A percentile compares a stretch with the other conserved stretches of the same genome.
These are phyloP conservation scores for Fopius arisanus DNA, from an alignment of 1,140 invertebrate genomes.

Conservation along the genomic window DNA sequence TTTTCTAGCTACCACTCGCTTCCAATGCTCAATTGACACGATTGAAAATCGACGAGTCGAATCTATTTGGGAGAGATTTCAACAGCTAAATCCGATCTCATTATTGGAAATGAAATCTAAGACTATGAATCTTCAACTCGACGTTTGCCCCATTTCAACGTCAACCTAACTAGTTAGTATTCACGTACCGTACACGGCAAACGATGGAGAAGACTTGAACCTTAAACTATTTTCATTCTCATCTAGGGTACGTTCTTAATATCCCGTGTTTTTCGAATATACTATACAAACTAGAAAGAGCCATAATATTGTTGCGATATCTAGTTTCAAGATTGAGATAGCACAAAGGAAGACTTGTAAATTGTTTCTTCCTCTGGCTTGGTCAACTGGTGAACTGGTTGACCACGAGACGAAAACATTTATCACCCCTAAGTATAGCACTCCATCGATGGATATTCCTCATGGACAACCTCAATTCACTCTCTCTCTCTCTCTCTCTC, in stretches of 20 bases:
- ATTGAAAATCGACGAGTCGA: not conserved
- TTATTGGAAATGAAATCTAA: not conserved
- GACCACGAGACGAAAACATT: slow-evolving; percentile 43
- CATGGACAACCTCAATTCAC: not conserved
- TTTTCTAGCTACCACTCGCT: not conserved
- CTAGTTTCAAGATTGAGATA: slow-evolving; percentile 64
- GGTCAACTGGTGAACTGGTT: not conserved
- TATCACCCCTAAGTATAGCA: slow-evolving; percentile 53
- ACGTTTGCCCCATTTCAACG: not conserved
- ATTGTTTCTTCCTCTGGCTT: not conserved
- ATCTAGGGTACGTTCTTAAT: not conserved
- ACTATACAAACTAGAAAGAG: slow-evolving; percentile 24
- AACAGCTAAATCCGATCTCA: not conserved
- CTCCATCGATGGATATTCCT: not conserved
- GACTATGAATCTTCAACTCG: not conserved
- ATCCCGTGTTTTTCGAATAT: not conserved
- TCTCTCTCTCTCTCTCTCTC: not conserved
- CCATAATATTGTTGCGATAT: slow-evolving; percentile 51
- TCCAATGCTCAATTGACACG: not conserved
- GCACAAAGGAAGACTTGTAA: slow-evolving; percentile 23
- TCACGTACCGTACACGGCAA: not conserved
- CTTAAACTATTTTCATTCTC: not conserved
- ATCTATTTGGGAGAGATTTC: no score
- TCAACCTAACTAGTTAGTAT: not conserved
- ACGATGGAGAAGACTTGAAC: not conserved